These are phyloP conservation scores for Lasioglossum pauxillum DNA, from an alignment of 2,888 invertebrate species.

Conservation along the genomic window DNA sequence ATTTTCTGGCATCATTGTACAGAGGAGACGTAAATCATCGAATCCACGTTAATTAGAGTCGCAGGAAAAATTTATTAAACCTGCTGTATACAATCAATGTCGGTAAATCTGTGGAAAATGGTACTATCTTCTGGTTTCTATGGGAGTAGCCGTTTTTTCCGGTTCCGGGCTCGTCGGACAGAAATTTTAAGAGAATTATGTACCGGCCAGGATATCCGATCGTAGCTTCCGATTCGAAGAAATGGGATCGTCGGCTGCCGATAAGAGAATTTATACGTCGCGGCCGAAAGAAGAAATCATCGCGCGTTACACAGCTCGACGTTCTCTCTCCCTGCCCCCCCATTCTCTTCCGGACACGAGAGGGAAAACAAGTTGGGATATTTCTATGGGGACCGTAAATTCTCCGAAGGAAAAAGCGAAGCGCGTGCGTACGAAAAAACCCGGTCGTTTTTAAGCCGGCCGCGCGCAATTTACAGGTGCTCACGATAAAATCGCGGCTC, in stretches of 20 bases:
- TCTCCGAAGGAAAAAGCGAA: background rate
- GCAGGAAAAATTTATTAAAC: no score
- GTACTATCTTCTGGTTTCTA: no score
- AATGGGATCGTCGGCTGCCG: background rate
- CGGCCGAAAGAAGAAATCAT: background rate
- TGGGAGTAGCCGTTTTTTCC: no score
- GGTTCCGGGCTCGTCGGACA: background rate
- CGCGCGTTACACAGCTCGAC: background rate
- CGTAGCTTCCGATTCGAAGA: background rate
- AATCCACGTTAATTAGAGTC: no score
- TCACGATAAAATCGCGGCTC: background rate
- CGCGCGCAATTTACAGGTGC: background rate
- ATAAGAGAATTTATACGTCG: background rate
- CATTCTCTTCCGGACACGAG: background rate
- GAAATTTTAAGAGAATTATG: background rate
- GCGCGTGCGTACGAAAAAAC: background rate
- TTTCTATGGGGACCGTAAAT: background rate
- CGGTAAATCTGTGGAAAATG: no score
- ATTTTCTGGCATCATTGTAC: no score
- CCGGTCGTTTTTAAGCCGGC: background rate
- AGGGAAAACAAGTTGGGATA: background rate
- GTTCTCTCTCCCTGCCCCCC: background rate
- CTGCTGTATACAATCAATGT: no score
- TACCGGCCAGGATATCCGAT: background rate
- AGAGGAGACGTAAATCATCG: no score